phyloP scores from a whole-genome alignment of 2,113 vertebrate genomes.

The Eulacestoma nigropectus region DNA sequence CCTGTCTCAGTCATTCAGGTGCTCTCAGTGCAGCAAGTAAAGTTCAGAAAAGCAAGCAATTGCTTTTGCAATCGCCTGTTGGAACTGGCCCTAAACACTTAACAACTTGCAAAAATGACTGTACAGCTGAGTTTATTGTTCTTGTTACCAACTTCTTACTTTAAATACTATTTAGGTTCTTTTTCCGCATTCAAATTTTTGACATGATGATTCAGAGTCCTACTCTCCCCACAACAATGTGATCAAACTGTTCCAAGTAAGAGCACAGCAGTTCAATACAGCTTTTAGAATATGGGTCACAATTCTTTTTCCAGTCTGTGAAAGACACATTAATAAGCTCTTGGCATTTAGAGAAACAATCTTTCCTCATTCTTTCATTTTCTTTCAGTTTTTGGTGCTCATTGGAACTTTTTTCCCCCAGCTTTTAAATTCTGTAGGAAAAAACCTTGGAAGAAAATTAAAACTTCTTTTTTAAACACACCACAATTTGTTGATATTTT shows the following conservation, averaged over 20 bases:
- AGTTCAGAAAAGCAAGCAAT: not conserved
- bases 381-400: not conserved
- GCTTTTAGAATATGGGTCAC: not conserved
- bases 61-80: not conserved
- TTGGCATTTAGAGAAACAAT: conserved; percentile 43
- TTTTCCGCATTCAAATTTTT: not conserved
- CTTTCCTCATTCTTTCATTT: conserved; percentile 5
- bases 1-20: not conserved
- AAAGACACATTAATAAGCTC: conserved; percentile 39
- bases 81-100: not conserved
- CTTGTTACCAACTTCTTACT: not conserved
- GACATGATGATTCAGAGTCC: not conserved
- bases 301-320: not conserved
- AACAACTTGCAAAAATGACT: not conserved
- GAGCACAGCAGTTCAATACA: not conserved
- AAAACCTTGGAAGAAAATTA: conserved; percentile 81
- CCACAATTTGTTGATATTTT: conserved; percentile 72
- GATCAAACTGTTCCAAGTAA: not conserved
- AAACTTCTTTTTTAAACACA: conserved; percentile 71
- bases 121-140: not conserved
- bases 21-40: not conserved
- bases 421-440: conserved; percentile 66
- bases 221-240: not conserved
- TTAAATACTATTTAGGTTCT: not conserved
- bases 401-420: conserved; percentile 31